Evolutionary conservation across 2,113 vertebrate species (phyloP), one percentile per base, ranked within the genome.

Genomic region (Anser brachyrhynchus): DNA sequence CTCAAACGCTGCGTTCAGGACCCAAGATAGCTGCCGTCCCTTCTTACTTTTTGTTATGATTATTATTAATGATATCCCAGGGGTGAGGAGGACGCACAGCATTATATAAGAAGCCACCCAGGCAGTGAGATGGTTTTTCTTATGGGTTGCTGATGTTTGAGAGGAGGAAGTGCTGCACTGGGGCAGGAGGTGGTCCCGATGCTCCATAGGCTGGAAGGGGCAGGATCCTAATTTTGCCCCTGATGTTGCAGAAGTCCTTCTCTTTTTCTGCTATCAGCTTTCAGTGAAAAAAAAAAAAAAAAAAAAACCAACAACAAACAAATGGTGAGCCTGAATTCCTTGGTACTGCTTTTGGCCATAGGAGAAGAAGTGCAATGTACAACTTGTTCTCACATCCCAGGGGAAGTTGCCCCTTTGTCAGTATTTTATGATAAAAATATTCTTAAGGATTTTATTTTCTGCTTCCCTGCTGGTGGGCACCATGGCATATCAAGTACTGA

Each of bases 131-230:
- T 9, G 14, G 3, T 20, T 51, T 61, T 74, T 75, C 41, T 9
- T 25, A 21, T 35, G 54, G 66, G 25, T 16, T 46, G 71, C 33
- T 67, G 41, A 28, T 52, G 43, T 39, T 13, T 59, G 37, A 39
- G 55, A 58, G 59, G 28, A 77, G 77, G 37, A 37, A 61, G 39
- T 82, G 55, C 57, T 49, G 15, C 21, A 23, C 39, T n/a, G 23
- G n/a, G 35, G n/a, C n/a, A n/a, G n/a, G n/a, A n/a, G n/a, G 20
- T 9, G 1, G 1, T 78, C 59, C 66, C 31, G 37, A 46, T 46
- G 7, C n/a, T 33, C 17, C 1, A 3, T 4, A 0, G 4, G 28
- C 58, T 62, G 23, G 39, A 44, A 19, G n/a, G 22, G 35, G 5
- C 0, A 0, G 79, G 67, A 41, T 37, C 37, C 43, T 31, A 16